phyloP scores from a whole-genome alignment of 2,113 vertebrate species.

The Chitala chitala region DNA sequence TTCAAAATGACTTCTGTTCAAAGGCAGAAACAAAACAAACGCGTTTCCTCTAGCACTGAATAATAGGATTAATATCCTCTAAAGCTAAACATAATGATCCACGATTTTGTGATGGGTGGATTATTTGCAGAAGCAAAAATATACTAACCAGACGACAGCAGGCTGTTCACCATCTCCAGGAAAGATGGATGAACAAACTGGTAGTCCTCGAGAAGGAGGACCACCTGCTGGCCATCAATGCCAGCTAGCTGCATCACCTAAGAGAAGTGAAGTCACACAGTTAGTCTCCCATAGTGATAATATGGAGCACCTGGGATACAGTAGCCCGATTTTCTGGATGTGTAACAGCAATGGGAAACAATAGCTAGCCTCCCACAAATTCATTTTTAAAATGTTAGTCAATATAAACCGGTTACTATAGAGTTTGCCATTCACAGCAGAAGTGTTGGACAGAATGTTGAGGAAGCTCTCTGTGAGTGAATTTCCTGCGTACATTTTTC shows the following conservation, averaged over 20 bases:
- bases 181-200: conserved; percentile 85
- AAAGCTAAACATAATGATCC: neutral
- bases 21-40: neutral
- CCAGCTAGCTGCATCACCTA: conserved; percentile 88
- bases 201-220: conserved; percentile 87
- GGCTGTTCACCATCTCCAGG: conserved; percentile 95
- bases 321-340: too few relatives aligned
- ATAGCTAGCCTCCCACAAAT: too few relatives aligned
- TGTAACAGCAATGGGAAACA: too few relatives aligned
- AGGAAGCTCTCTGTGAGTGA: neutral
- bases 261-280: conserved; percentile 21
- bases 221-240: conserved; percentile 84
- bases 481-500: conserved; percentile 65
- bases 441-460: neutral
- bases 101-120: neutral
- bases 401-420: too few relatives aligned
- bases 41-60: neutral
- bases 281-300: neutral
- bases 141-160: conserved; percentile 83
- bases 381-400: too few relatives aligned
- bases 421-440: too few relatives aligned
- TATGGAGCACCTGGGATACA: neutral
- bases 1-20: neutral
- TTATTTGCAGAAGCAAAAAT: neutral
- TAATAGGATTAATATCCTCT: too few relatives aligned